Base-by-base conservation (phyloP, 2,888 invertebrate genomes). In the Acheta domesticus region DNA sequence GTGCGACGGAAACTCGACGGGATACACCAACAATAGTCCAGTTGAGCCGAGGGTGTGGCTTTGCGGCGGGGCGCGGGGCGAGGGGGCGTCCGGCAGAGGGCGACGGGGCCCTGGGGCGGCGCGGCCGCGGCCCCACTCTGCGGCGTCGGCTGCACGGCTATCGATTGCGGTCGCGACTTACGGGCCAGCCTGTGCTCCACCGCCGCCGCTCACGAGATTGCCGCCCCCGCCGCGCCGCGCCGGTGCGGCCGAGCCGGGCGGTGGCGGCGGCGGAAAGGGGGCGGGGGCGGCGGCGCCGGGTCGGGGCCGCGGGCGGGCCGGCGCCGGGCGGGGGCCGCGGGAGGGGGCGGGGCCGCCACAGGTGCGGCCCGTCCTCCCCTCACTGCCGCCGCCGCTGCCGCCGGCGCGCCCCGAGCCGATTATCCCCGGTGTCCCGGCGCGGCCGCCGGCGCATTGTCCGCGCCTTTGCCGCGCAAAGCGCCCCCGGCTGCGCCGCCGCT, bases 201-300 rank as follows among this genome's bases (percentile, higher is more conserved):
- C 62, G 62, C 62, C 62, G 62, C 62, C 62, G 62, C 62, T 62
- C 62, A 62, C 62, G 62, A 62, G 62, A 62, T 62, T 62, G 62
- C n/a, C 62, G 16, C 62, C n/a, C 62, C 62, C 62, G 16, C n/a
- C n/a, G 14, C 62, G 14, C 62, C 62, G 62, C n/a, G 62, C n/a
- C 62, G 62, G 62, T 62, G 16, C 16, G n/a, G 62, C 62, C 14
- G 62, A n/a, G 16, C 16, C 14, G 16, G 62, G 62, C 62, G 62
- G 62, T 14, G 62, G 14, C 62, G 62, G 62, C 62, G 62, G 14
- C 62, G 62, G 16, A 14, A 62, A 14, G n/a, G 62, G 62, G 14
- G 62, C 62, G 62, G 62, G 16, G 62, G 14, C n/a, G 62, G 14
- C 62, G 16, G 16, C 16, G 16, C n/a, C 16, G 16, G 16, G 16